These are phyloP conservation scores for Linurgus olivaceus DNA, from an alignment of 2,797 vertebrate species.

Conservation along the genomic window DNA sequence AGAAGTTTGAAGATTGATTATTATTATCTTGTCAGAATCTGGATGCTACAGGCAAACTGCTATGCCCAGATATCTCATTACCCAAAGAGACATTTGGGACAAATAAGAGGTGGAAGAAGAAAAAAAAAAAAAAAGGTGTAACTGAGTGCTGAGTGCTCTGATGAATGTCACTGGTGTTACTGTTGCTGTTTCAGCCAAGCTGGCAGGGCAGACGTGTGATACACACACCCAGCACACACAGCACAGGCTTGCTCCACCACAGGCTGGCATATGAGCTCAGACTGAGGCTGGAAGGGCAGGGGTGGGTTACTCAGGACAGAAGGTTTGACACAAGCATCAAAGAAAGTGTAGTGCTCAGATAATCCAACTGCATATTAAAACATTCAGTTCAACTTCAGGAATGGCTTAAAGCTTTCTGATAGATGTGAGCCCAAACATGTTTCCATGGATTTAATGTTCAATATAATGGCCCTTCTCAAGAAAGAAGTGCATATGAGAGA, in stretches of 20 bases:
- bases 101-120: background rate
- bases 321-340: background rate
- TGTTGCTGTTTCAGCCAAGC: background rate
- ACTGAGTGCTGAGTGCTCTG: background rate
- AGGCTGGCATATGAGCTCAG: background rate
- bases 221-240: accelerated
- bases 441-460: background rate
- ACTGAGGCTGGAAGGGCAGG: background rate
- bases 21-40: background rate
- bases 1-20: background rate
- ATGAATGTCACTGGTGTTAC: background rate
- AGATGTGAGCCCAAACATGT: background rate
- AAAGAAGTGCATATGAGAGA: background rate
- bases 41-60: background rate
- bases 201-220: accelerated
- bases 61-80: background rate
- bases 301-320: background rate
- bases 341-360: background rate
- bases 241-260: background rate
- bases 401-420: background rate
- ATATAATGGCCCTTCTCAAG: background rate
- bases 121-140: background rate
- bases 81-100: background rate
- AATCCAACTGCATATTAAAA: background rate
- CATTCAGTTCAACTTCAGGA: background rate